Conservation (phyloP, 1,140 invertebrate genomes). For the Asbolus verrucosus region DNA sequence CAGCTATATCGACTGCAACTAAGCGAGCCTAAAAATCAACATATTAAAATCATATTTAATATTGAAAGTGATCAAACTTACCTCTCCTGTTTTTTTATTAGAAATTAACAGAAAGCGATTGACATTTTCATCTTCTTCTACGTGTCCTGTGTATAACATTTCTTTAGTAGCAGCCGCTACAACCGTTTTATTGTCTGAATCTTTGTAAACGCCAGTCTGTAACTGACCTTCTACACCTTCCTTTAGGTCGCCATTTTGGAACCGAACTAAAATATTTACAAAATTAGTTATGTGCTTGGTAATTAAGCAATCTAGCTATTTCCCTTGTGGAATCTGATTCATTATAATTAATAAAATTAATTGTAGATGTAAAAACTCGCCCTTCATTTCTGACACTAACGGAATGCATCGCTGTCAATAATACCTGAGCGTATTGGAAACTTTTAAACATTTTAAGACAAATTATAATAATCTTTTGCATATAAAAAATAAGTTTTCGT, state of each 20-base stretch:
- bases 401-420: too few species aligned
- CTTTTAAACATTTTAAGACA: too few species aligned
- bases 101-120: slow-evolving; percentile 56
- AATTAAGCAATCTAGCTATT: too few species aligned
- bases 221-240: slow-evolving; percentile 48
- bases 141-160: slow-evolving; percentile 53
- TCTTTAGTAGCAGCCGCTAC: slow-evolving; percentile 52
- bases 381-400: too few species aligned
- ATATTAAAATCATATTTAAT: slow-evolving; percentile 12
- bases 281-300: too few species aligned
- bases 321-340: too few species aligned
- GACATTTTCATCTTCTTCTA: slow-evolving; percentile 50
- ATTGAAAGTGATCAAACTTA: slow-evolving; percentile 6
- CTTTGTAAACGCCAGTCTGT: slow-evolving; percentile 46
- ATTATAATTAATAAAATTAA: too few species aligned
- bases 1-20: slow-evolving; percentile 49
- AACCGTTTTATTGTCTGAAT: slow-evolving; percentile 42
- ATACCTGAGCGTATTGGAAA: too few species aligned
- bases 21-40: slow-evolving; percentile 52
- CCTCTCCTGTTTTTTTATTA: slow-evolving; percentile 52
- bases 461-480: too few species aligned
- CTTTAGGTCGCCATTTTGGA: slow-evolving; percentile 57
- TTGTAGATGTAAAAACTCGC: too few species aligned
- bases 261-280: slow-evolving; percentile 19
- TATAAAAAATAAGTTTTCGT: too few species aligned